Conservation (phyloP, 1,140 invertebrate species). For the Prorops nasuta region DNA sequence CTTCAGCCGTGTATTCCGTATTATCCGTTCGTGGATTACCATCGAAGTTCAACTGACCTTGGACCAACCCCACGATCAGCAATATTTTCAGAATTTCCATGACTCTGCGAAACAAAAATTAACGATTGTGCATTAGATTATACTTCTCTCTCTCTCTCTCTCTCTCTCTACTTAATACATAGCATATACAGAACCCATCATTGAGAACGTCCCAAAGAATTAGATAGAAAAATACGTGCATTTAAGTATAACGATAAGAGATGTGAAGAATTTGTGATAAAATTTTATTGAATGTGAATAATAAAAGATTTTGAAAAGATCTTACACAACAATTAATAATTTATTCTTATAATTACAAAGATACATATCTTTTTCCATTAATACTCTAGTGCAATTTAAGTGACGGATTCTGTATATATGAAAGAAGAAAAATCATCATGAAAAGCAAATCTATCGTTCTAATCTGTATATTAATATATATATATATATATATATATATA, state of each 20-base stretch:
- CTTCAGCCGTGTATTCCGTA: slow-evolving; percentile 46
- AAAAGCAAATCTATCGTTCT: too few relatives aligned
- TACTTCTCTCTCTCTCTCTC: too few relatives aligned
- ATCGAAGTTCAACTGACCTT: slow-evolving; percentile 45
- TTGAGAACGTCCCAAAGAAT: background rate
- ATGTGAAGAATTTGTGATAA: background rate
- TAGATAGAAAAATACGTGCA: background rate
- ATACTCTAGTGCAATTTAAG: too few relatives aligned
- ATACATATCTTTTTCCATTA: too few relatives aligned
- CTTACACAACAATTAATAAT: too few relatives aligned
- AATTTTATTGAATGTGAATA: background rate
- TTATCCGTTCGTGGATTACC: slow-evolving; percentile 47
- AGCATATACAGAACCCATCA: background rate
- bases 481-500: too few relatives aligned
- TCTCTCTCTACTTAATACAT: too few relatives aligned
- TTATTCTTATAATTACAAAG: too few relatives aligned
- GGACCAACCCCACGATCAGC: slow-evolving; percentile 15
- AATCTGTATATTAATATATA: too few relatives aligned
- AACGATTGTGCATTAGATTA: background rate
- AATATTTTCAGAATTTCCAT: slow-evolving; percentile 22
- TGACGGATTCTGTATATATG: too few relatives aligned
- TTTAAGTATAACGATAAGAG: background rate
- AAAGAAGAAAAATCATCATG: too few relatives aligned
- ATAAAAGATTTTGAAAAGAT: too few relatives aligned
- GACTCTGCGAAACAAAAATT: slow-evolving; percentile 20